Evolutionary conservation across 2,888 invertebrate genomes (phyloP), one percentile per base, ranked within the genome.

Genomic region (Glaucopsyche alexis): DNA sequence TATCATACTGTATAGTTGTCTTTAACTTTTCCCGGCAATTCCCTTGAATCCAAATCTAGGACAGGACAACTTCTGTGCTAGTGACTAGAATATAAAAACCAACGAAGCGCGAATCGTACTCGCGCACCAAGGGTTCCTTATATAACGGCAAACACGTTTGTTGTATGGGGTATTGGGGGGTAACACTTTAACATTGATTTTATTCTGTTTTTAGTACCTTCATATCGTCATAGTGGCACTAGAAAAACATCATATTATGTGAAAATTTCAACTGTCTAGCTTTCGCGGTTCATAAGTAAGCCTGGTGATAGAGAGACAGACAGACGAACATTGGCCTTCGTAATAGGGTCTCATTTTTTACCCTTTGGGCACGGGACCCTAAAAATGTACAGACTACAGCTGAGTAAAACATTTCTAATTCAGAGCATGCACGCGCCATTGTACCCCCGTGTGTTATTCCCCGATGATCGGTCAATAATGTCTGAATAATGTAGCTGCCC

Each of bases 401-500:
- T 11, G 11, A 13, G 11, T 29, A 50, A 6, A n/a, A 60, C 60
- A 38, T 60, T 60, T 60, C 29, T 60, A 66, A 66, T 42, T 42
- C 42, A 7, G n/a, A 55, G 14, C n/a, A 42, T 13, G 70, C 64
- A 71, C 5, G 49, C 14, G 19, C 14, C 29, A 29, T 29, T 65
- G n/a, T 19, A 11, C 7, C 9, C 11, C 71, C 65, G 52, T 73
- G 38, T 73, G 49, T 72, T 9, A 45, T 16, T 55, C 55, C 50
- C 69, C 65, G 71, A 72, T 74, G 74, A 75, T 76, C 78, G 76
- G 77, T 78, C 79, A 78, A 77, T 76, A 78, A 73, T 77, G 72
- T 72, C 73, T 78, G 79, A 77, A 77, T 78, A 78, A 77, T 79
- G 78, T 73, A 74, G 76, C 75, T 77, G 79, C 78, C 79, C 79